These are phyloP conservation scores for Enteromius treurensis DNA, from an alignment of 2,797 vertebrate genomes.

Conservation along the genomic window DNA sequence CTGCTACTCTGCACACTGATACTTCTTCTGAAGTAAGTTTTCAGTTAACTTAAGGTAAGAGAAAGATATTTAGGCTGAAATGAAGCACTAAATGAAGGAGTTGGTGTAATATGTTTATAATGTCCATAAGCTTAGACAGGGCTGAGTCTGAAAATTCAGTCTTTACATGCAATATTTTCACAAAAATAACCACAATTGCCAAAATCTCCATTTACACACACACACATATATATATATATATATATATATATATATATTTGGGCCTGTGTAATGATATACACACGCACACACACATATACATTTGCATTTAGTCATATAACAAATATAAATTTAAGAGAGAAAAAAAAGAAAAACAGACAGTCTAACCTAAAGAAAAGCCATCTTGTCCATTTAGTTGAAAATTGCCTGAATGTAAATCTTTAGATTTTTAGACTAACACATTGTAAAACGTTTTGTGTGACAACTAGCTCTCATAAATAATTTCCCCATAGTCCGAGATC, in stretches of 20 bases:
- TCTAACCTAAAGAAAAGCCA: too few relatives aligned
- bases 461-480: background rate
- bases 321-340: too few relatives aligned
- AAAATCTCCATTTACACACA: background rate
- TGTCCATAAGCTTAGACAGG: slow-evolving; percentile 70
- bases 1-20: slow-evolving; percentile 46
- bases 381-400: too few relatives aligned
- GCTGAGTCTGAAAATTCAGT: slow-evolving; percentile 59
- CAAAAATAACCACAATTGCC: background rate
- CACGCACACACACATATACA: too few relatives aligned
- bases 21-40: slow-evolving; percentile 76
- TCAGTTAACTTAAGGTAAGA: slow-evolving; percentile 82
- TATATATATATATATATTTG: too few relatives aligned
- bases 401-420: background rate
- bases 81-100: slow-evolving; percentile 67
- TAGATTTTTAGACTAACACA: background rate
- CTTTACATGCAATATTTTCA: background rate
- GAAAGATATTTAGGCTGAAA: slow-evolving; percentile 85
- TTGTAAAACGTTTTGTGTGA: background rate
- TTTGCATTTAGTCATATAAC: too few relatives aligned
- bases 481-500: too few relatives aligned
- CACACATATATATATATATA: too few relatives aligned
- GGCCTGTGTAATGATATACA: too few relatives aligned
- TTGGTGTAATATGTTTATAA: slow-evolving; percentile 79
- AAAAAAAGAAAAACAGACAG: too few relatives aligned